Evolutionary conservation across 2,113 vertebrate genomes (phyloP).

Genomic region (Capreolus pygargus): DNA sequence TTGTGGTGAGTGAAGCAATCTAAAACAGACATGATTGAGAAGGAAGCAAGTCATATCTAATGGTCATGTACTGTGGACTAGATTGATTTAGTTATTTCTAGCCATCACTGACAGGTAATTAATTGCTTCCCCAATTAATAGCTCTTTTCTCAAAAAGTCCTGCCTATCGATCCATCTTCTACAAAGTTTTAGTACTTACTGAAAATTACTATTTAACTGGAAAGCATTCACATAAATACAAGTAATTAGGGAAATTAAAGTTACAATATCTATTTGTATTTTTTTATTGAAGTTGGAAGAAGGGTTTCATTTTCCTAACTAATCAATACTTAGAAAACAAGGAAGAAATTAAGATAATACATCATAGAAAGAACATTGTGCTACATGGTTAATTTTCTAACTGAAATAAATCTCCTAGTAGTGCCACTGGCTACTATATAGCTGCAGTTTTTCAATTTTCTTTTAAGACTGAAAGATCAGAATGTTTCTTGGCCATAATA

Average conservation of each 20-base stretch:
- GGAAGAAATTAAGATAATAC: constrained; percentile 56
- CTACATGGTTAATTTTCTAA: constrained; percentile 37
- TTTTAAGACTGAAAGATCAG: constrained; percentile 14
- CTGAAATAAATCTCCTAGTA: constrained; percentile 29
- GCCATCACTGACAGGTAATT: not conserved
- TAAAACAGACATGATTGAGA: not conserved
- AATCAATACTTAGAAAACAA: constrained; percentile 56
- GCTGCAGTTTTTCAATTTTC: not conserved
- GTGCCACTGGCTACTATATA: constrained; percentile 9
- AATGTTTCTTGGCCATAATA: constrained; percentile 23
- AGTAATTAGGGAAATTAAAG: constrained; percentile 64
- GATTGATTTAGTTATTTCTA: not conserved
- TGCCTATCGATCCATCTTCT: constrained; percentile 29
- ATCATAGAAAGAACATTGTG: constrained; percentile 30
- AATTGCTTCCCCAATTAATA: constrained; percentile 5
- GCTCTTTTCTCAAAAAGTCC: constrained; percentile 39
- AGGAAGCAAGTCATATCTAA: not conserved
- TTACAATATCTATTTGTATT: constrained; percentile 47
- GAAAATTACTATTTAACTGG: constrained; percentile 66
- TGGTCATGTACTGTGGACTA: not conserved
- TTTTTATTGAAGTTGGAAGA: constrained; percentile 52
- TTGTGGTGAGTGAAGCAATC: not conserved
- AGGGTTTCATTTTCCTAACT: constrained; percentile 62
- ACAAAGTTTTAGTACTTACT: constrained; percentile 59
- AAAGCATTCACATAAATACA: constrained; percentile 65